phyloP scores from a whole-genome alignment of 64 coral and sea anemone genomes.

The Hydrozoanthus tunicans region DNA sequence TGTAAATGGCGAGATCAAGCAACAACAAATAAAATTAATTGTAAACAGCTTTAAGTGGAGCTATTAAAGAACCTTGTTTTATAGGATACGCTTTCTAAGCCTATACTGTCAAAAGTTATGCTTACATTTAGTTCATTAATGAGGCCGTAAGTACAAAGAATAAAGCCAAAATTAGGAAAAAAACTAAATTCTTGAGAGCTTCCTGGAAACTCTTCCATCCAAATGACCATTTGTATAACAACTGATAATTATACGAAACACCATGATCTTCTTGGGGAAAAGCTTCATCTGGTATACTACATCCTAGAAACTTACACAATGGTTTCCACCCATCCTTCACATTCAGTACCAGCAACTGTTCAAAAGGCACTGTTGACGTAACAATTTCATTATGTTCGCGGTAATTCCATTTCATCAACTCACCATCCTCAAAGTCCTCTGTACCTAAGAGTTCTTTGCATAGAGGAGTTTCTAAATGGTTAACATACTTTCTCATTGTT shows the following conservation, averaged over 20 bases:
- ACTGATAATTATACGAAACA: not conserved
- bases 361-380: constrained; percentile 16
- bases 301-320: constrained; percentile 47
- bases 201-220: constrained; percentile 21
- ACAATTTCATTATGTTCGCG: constrained; percentile 29
- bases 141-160: not conserved
- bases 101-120: not conserved
- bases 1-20: too few relatives aligned
- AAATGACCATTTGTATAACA: constrained; percentile 12
- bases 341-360: constrained; percentile 53
- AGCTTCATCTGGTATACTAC: not conserved
- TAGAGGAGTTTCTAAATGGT: constrained; percentile 18
- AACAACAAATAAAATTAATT: too few relatives aligned
- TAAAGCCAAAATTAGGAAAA: not conserved
- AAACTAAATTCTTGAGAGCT: constrained; percentile 5
- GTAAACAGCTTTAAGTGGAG: too few relatives aligned
- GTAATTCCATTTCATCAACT: constrained; percentile 46
- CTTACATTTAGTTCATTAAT: not conserved
- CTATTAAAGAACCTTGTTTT: too few relatives aligned
- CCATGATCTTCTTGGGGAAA: constrained; percentile 38
- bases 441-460: constrained; percentile 25
- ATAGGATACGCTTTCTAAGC: too few relatives aligned
- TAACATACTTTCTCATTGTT: constrained; percentile 37
- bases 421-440: constrained; percentile 13
- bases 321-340: constrained; percentile 65